These are phyloP conservation scores for Hippocampus comes DNA, from an alignment of 2,113 vertebrate species.

Conservation along the genomic window DNA sequence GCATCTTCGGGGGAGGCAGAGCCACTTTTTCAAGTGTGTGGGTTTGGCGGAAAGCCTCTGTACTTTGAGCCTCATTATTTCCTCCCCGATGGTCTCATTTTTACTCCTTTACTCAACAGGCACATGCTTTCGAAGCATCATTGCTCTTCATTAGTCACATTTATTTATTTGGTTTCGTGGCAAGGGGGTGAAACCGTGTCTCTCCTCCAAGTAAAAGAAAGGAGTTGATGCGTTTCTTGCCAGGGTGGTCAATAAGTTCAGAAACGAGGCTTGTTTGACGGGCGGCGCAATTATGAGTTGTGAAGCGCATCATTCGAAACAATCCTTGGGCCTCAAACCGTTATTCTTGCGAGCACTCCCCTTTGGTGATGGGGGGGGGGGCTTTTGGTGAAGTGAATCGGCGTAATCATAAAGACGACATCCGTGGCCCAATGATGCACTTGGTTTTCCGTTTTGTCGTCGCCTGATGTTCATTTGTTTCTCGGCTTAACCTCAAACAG, in stretches of 20 bases:
- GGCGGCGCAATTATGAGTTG: slow-evolving; percentile 16
- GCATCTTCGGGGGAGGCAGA: slow-evolving; percentile 31
- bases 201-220: slow-evolving; percentile 13
- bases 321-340: slow-evolving; percentile 3
- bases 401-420: not conserved
- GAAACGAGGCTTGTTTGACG: slow-evolving; percentile 22
- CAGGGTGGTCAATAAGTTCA: slow-evolving; percentile 4
- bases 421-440: not conserved
- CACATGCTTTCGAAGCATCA: slow-evolving; percentile 22
- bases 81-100: slow-evolving; percentile 2
- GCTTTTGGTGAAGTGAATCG: not conserved
- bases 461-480: not conserved
- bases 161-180: not conserved
- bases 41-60: slow-evolving; percentile 8
- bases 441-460: not conserved
- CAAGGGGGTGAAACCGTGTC: slow-evolving; percentile 4
- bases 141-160: slow-evolving; percentile 32
- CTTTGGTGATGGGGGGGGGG: not conserved
- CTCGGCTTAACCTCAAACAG: not conserved
- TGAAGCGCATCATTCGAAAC: slow-evolving; percentile 13
- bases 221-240: slow-evolving; percentile 12
- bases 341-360: not conserved
- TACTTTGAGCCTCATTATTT: slow-evolving; percentile 39
- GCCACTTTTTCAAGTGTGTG: slow-evolving; percentile 18
- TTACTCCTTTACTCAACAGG: slow-evolving; percentile 21